phyloP scores from a whole-genome alignment of 2,888 invertebrate species.

The Drosophila suboccidentalis region DNA sequence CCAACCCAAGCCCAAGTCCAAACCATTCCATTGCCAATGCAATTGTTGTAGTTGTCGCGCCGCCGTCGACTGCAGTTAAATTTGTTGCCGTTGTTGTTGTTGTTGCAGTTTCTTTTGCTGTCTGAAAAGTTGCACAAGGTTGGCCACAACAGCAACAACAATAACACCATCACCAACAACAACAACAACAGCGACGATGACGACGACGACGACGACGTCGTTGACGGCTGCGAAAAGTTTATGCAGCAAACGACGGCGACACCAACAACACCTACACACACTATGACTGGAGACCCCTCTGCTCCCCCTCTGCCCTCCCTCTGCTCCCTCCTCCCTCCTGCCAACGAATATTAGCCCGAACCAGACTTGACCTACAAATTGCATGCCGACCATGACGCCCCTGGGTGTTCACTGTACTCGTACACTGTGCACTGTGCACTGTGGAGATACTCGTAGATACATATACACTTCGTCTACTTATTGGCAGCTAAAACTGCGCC shows the following conservation, averaged over 20 bases:
- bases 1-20: constrained; percentile 45
- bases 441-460: not conserved
- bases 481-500: constrained; percentile 53
- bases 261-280: constrained; percentile 72
- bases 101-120: constrained; percentile 72
- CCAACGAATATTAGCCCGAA: constrained; percentile 26
- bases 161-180: constrained; percentile 26
- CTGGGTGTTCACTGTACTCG: constrained; percentile 46
- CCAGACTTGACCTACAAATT: constrained; percentile 79
- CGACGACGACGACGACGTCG: constrained; percentile 29
- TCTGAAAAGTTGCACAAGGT: constrained; percentile 81
- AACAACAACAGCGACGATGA: constrained; percentile 18
- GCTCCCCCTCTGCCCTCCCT: not conserved
- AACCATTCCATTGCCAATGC: constrained; percentile 53
- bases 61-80: constrained; percentile 69
- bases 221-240: constrained; percentile 73
- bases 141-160: constrained; percentile 57
- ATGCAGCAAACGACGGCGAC: constrained; percentile 69
- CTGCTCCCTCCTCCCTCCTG: too few species aligned
- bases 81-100: constrained; percentile 54
- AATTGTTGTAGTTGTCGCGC: constrained; percentile 67
- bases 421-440: not conserved
- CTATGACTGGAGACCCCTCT: not conserved
- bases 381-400: constrained; percentile 56
- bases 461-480: constrained; percentile 29